Evolutionary conservation across 1,140 invertebrate genomes (phyloP), one percentile per base, ranked within the genome.

Genomic region (Scaptomyza hsui): DNA sequence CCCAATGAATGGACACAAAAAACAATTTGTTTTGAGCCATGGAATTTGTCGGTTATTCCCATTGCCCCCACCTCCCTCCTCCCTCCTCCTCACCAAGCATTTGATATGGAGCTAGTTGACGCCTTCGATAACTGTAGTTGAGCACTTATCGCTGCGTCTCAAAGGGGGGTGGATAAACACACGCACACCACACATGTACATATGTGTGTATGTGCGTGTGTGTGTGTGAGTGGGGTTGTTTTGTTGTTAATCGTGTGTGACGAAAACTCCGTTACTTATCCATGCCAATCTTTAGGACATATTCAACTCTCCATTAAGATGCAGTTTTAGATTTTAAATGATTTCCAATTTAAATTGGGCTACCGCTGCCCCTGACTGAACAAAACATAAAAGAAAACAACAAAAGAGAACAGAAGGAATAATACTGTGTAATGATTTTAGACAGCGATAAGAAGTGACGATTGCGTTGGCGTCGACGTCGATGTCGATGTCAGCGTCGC

Each of bases 271-370:
- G 35, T 48, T 44, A 26, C n/a, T 55, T 56, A 70, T 64, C 59
- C 26, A 21, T 55, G 48, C 26, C 49, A 69, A 69, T 62, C 65
- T 62, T 18, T 45, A 4, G 42, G 12, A 15, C 9, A 18, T 24
- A 39, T n/a, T 49, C 13, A 37, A 26, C 56, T 39, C 44, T 48
- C 42, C 32, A 35, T 47, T 26, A 19, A 57, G 51, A 29, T 19
- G 21, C 56, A 41, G 16, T 37, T 39, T 55, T 15, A 6, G 10
- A 18, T 57, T 51, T 19, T 51, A 79, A 71, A 57, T 57, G 61
- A 72, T 79, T 83, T 83, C 55, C 67, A 83, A 79, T 85, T 78
- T 68, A 82, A 70, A 42, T 62, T 69, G 41, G 21, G 49, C 42
- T 62, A 47, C 26, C 19, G 41, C 29, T 35, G 48, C 19, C 49